These are phyloP conservation scores for Teleiodes luculella DNA, from an alignment of 2,888 invertebrate genomes.

Conservation along the genomic window DNA sequence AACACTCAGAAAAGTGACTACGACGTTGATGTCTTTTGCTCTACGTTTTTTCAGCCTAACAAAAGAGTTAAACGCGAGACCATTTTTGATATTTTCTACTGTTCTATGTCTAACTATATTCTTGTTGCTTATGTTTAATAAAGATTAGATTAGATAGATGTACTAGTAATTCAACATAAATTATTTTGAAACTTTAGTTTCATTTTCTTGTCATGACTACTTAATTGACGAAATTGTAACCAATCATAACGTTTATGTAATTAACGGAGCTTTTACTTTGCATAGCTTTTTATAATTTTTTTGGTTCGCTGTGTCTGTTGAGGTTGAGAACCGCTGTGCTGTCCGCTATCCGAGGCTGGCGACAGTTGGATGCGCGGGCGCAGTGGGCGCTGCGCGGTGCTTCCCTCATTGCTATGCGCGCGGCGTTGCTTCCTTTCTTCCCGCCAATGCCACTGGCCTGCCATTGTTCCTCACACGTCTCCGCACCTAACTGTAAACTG, in stretches of 20 bases:
- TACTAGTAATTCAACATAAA: no score
- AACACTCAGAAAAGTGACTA: no score
- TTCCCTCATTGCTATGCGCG: slow-evolving; percentile 56
- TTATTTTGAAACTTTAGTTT: no score
- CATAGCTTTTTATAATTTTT: no score
- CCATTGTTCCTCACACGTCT: slow-evolving; percentile 61
- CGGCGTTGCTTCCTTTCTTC: slow-evolving; percentile 71
- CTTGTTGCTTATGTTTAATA: no score
- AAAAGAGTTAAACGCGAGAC: background rate
- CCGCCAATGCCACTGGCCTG: slow-evolving; percentile 68
- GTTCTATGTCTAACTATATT: no score
- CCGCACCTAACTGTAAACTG: slow-evolving; percentile 65
- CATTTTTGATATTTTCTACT: background rate
- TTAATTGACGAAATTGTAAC: background rate
- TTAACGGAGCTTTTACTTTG: no score
- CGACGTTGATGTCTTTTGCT: slow-evolving; percentile 4
- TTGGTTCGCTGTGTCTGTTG: background rate
- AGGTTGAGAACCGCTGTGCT: slow-evolving; percentile 14
- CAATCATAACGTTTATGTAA: background rate
- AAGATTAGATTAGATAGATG: no score
- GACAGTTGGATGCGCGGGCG: slow-evolving; percentile 22
- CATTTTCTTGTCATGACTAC: no score
- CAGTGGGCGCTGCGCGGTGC: slow-evolving; percentile 35
- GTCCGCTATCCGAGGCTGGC: slow-evolving; percentile 4
- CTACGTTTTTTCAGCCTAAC: background rate